Evolutionary conservation across 2,888 invertebrate species (phyloP), one percentile per base, ranked within the genome.

Genomic region (Scelioninae gen. 1): DNA sequence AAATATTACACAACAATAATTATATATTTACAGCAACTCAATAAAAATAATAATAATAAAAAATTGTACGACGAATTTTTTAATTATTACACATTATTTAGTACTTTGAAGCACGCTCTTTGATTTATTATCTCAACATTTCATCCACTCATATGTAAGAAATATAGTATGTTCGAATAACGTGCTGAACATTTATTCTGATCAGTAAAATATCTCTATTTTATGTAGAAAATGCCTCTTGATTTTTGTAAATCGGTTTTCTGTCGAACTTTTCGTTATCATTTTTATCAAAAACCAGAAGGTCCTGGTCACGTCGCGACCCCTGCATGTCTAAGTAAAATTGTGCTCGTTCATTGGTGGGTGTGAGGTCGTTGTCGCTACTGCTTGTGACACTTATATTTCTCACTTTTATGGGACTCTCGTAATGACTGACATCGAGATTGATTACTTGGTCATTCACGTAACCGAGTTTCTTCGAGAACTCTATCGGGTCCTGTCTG

Each of bases 251-350:
- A 16, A 31, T 3, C 5, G 34, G 34, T 34, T 40, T 40, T 40
- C 72, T 34, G 11, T 31, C 53, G 7, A 16, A 10, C 40, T 76
- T 72, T 66, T 77, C 72, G 5, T 49, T 62, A 31, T 88, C 86
- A 34, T 83, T 74, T 51, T 86, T 88, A 58, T 87, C 87, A 49
- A 88, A 87, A 5, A 87, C 82, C 11, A 91, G 77, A 0, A 91
- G 87, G 74, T 91, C 88, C 8, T 88, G 87, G 7, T 88, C 84
- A 31, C 87, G 87, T 23, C 88, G 89, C 32, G 84, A 88, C 0
- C 91, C 91, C 49, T 90, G 88, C 92, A 92, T 92, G 56, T 92
- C 92, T 58, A 92, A 90, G 66, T 92, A 92, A 4, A 91, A 91
- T 43, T 90, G 90, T 0, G 90, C 90, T 16, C 90, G 87, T 51